These are phyloP conservation scores for Oxystoma pomonae DNA, from an alignment of 2,888 invertebrate species.

Conservation along the genomic window DNA sequence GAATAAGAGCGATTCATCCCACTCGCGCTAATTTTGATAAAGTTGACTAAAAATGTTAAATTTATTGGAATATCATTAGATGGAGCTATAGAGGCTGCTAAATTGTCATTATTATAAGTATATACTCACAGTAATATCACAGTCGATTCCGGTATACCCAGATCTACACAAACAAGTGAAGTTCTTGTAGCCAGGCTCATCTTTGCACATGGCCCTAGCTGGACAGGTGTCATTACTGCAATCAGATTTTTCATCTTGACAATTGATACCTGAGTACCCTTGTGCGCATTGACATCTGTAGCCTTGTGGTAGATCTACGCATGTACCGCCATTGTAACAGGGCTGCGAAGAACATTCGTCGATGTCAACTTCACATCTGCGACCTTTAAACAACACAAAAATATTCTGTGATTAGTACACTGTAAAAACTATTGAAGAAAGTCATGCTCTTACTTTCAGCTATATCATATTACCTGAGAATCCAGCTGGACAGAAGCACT, in stretches of 20 bases:
- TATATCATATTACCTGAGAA: conserved; percentile 78
- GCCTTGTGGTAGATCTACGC: conserved; percentile 88
- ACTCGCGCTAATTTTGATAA: too few relatives aligned
- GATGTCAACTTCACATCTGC: conserved; percentile 90
- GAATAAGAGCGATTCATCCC: too few relatives aligned
- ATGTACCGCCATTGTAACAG: conserved; percentile 89
- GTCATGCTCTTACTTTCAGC: too few relatives aligned
- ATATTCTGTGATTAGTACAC: too few relatives aligned
- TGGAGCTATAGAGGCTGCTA: too few relatives aligned
- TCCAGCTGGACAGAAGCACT: conserved; percentile 92
- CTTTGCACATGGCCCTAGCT: conserved; percentile 95
- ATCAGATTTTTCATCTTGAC: conserved; percentile 89
- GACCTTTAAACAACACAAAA: too few relatives aligned
- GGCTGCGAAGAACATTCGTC: conserved; percentile 93
- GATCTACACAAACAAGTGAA: conserved; percentile 90
- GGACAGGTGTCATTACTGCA: conserved; percentile 89
- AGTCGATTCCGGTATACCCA: conserved; percentile 91
- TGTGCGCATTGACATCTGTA: conserved; percentile 82
- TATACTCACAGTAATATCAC: conserved; percentile 74
- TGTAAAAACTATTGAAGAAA: too few relatives aligned
- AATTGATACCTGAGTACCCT: conserved; percentile 89
- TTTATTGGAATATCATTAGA: too few relatives aligned
- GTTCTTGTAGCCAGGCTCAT: conserved; percentile 84
- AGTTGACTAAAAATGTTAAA: too few relatives aligned
- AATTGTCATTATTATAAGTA: too few relatives aligned